Base-by-base conservation (phyloP, 2,888 invertebrate species). In the Eretmocerus hayati region DNA sequence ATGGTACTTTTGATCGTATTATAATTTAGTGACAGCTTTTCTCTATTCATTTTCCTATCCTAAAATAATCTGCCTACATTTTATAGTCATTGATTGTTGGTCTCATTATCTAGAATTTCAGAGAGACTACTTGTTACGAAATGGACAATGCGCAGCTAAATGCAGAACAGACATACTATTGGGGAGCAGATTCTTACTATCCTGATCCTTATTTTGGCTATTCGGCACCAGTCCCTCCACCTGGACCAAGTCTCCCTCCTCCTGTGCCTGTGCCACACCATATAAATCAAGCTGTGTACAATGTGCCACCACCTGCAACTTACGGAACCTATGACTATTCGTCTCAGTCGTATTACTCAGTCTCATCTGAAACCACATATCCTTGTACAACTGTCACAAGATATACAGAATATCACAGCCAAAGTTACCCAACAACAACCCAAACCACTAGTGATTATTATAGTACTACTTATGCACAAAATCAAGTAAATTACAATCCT, bases 391-490 rank as follows among this genome's bases (percentile, higher is more conserved):
- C 33, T 43, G 21, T 22, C 22, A 20, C 38, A 16, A 19, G 41
- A 4, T 46, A 46, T 20, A 22, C 40, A 31, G 33, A 46, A 30
- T 50, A 50, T 42, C 45, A 42, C 31, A 48, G 8, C 35, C 42
- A 42, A 11, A 16, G 9, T 9, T 9, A 20, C 13, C 20, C 37
- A n/a, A 30, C 38, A 39, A 18, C 42, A 30, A 43, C 32, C 19
- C 48, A 50, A 35, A 43, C 47, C 37, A 48, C 15, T 42, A 42
- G 47, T 42, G 56, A 56, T n/a, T 59, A 58, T 47, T 60, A 56
- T 42, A 47, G 44, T n/a, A 4, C 38, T 2, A 43, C 23, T 26
- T 64, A 59, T 39, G 21, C 56, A 15, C 62, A 62, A 36, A 19
- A 49, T 11, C 40, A 54, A 15, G 16, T 47, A 13, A 48, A 32